Base-by-base conservation (phyloP, 2,888 invertebrate species). In the Galeruca laticollis region DNA sequence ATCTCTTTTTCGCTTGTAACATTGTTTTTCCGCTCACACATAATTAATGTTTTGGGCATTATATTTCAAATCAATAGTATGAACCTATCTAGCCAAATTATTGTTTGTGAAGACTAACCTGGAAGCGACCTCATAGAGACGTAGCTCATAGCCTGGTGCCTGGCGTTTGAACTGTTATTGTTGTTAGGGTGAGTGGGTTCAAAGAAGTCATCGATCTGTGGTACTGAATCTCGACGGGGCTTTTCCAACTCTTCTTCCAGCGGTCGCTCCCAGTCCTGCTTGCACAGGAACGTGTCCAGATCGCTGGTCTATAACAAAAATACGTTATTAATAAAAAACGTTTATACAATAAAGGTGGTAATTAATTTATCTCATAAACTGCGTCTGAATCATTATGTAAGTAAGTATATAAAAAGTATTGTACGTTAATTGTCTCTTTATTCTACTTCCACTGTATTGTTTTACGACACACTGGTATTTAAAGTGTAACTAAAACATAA, bases 281-380 rank as follows among this genome's bases (percentile, higher is more conserved):
- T 91, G 87, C 91, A 92, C 84, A 94, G 90, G 87, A 92, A 89
- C 77, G 92, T 91, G 86, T 94, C 93, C 86, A 94, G 88, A 83
- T 94, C 94, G 86, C 92, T 92, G 84, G 92, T 91, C 92, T 93
- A 90, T 18, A 88, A 87, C 65, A 71, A 79, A 75, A 70, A 69
- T 65, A 60, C 47, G 9, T 15, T 8, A 8, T 18, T 18, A 18
- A 15, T 9, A 47, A 62, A 10, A 35, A 40, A n/a, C n/a, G n/a
- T n/a, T n/a, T n/a, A n/a, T n/a, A n/a, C n/a, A n/a, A n/a, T n/a
- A n/a, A n/a, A n/a, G n/a, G n/a, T n/a, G n/a, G n/a, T n/a, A n/a
- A n/a, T n/a, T n/a, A n/a, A n/a, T n/a, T n/a, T n/a, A n/a, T n/a
- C n/a, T n/a, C n/a, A n/a, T n/a, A n/a, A n/a, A n/a, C n/a, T n/a